Evolutionary conservation across 2,113 vertebrate species (phyloP), one percentile per base, ranked within the genome.

Genomic region (Triplophysa tibetana): DNA sequence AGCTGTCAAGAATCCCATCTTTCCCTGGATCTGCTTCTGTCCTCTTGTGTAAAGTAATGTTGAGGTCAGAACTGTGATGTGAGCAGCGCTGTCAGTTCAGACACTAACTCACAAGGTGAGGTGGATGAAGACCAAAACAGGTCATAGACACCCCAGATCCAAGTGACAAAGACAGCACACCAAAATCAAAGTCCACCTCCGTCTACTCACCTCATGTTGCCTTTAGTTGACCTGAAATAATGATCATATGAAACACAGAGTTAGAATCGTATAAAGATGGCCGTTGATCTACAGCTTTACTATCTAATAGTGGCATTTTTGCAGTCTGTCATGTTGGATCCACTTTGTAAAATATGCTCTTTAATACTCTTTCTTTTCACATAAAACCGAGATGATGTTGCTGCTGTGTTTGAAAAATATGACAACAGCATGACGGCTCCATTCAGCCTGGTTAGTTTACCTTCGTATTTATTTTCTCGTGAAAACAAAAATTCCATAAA

Each of bases 401-500:
- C 38, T 24, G 66, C 50, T 16, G 50, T 52, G 50, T 52, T 52
- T 52, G 50, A 16, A 6, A 52, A 52, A 52, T 16, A 52, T 12
- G 43, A 45, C 43, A 45, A 45, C 43, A 45, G 43, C 43, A 45
- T 7, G 33, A 38, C 5, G 33, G 33, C 45, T 75, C n/a, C 38
- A 26, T 62, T 62, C 41, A 24, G 3, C 81, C 63, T 43, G 24
- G 82, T 85, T 83, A 60, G 70, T 73, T 60, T 73, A 33, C 60
- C 23, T 29, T 29, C 14, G 21, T 63, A 75, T 75, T 75, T 75
- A 75, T 84, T 87, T 85, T 85, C 88, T 90, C 88, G 87, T 85
- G 86, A 84, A 87, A 88, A 88, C 90, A 92, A 90, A 91, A 88
- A 88, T 92, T 91, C 90, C 90, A 89, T 92, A 91, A 91, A 92